Evolutionary conservation across 2,797 vertebrate species (phyloP).

Genomic region (Mallotus villosus): DNA sequence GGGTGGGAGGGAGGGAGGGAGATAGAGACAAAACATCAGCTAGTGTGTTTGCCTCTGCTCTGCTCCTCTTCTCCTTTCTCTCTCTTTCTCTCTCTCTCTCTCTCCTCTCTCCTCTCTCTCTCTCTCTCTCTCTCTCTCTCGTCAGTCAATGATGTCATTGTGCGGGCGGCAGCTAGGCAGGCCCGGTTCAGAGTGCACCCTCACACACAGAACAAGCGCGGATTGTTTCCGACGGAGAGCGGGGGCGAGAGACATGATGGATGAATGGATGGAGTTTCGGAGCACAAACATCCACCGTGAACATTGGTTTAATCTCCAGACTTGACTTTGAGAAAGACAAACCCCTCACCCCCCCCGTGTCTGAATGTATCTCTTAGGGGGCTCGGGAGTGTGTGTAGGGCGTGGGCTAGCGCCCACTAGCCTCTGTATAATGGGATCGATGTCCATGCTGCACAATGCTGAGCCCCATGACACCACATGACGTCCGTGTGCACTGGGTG

Average conservation of each 20-base stretch:
- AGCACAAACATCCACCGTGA: conserved; percentile 64
- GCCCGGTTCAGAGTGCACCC: conserved; percentile 63
- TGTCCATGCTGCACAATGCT: conserved; percentile 45
- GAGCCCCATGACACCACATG: conserved; percentile 38
- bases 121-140: conserved; percentile 50
- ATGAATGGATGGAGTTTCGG: conserved; percentile 68
- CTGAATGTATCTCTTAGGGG: conserved; percentile 7
- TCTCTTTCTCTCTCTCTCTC: no score
- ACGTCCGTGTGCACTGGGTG: conserved; percentile 41
- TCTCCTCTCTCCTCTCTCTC: no score
- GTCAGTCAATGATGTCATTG: conserved; percentile 72
- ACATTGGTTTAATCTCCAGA: conserved; percentile 68
- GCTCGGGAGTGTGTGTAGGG: not conserved
- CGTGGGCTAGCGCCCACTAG: conserved; percentile 14
- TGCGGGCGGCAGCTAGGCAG: conserved; percentile 47
- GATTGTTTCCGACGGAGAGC: conserved; percentile 70
- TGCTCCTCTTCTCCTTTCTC: not conserved
- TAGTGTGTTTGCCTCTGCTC: not conserved
- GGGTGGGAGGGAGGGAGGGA: conserved; percentile 15
- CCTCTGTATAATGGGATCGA: conserved; percentile 20
- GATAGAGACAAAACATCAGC: not conserved
- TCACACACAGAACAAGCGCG: conserved; percentile 68
- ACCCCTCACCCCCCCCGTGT: conserved; percentile 30
- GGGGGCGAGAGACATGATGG: conserved; percentile 55
- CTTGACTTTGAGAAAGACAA: conserved; percentile 49